These are phyloP conservation scores for Columba guinea DNA, from an alignment of 2,797 vertebrate genomes.

Conservation along the genomic window DNA sequence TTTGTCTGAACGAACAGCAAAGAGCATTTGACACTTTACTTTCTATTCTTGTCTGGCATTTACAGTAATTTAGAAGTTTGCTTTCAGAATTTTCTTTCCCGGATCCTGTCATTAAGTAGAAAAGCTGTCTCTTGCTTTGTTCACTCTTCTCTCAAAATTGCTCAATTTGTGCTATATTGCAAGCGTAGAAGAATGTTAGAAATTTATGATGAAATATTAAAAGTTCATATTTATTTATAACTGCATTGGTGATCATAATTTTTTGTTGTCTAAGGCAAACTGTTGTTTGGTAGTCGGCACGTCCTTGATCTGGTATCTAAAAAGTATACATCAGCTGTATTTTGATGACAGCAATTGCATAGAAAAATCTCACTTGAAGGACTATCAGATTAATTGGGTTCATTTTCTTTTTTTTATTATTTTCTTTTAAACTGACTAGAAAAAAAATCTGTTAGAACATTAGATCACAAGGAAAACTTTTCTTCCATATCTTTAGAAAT, in stretches of 20 bases:
- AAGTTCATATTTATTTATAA: neutral
- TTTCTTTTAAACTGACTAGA: neutral
- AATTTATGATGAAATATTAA: conserved; percentile 1
- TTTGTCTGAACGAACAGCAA: neutral
- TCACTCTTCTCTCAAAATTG: neutral
- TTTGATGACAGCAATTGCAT: neutral
- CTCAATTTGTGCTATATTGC: neutral
- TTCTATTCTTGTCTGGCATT: conserved; percentile 35
- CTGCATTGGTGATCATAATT: neutral
- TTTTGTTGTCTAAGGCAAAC: conserved; percentile 18
- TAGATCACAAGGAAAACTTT: neutral
- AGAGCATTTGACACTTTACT: neutral
- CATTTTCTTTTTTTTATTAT: neutral
- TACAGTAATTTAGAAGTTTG: conserved; percentile 26
- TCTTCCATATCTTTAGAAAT: neutral
- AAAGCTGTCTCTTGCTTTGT: neutral
- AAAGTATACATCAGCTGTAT: conserved; percentile 29
- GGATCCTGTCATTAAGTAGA: neutral
- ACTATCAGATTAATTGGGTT: neutral
- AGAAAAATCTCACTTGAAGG: neutral
- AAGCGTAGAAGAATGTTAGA: neutral
- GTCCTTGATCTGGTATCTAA: neutral
- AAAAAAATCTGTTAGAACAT: neutral
- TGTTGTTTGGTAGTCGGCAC: neutral
- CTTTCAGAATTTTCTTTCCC: neutral